Evolutionary conservation across 2,113 vertebrate species (phyloP).

Genomic region (Callionymus lyra): DNA sequence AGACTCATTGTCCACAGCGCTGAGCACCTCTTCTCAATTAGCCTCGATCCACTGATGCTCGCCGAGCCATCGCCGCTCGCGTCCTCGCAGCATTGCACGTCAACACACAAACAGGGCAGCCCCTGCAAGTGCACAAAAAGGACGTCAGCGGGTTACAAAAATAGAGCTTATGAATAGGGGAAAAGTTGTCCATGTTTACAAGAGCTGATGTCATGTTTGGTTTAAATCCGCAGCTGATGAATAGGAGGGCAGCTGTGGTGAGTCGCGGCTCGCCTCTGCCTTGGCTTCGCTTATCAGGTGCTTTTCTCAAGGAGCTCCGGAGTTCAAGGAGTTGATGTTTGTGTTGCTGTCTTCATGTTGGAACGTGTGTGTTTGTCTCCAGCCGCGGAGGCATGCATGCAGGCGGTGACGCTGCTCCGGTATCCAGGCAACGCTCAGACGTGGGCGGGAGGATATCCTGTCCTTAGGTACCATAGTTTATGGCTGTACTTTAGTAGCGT

Average conservation of each 20-base stretch:
- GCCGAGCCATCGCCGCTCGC: slow-evolving; percentile 26
- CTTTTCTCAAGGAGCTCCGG: slow-evolving; percentile 24
- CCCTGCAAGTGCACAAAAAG: slow-evolving; percentile 4
- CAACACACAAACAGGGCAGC: slow-evolving; percentile 2
- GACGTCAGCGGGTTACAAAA: slow-evolving; percentile 46
- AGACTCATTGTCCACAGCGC: slow-evolving; percentile 49
- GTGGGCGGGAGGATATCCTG: slow-evolving; percentile 69
- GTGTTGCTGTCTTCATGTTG: slow-evolving; percentile 14
- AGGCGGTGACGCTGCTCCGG: slow-evolving; percentile 53
- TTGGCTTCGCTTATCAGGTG: slow-evolving; percentile 15
- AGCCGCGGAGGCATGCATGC: slow-evolving; percentile 48
- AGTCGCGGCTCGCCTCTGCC: slow-evolving; percentile 23
- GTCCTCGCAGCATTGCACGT: slow-evolving; percentile 7
- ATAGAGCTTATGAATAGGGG: slow-evolving; percentile 46
- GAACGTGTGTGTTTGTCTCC: slow-evolving; percentile 29
- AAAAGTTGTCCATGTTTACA: slow-evolving; percentile 39
- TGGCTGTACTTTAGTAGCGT: slow-evolving; percentile 10
- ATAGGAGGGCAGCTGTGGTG: slow-evolving; percentile 36
- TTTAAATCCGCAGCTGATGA: slow-evolving; percentile 39
- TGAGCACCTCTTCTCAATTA: slow-evolving; percentile 45
- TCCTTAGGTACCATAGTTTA: slow-evolving; percentile 62
- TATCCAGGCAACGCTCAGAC: slow-evolving; percentile 57
- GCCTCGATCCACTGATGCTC: slow-evolving; percentile 22
- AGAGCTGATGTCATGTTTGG: slow-evolving; percentile 56
- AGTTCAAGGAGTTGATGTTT: slow-evolving; percentile 26